Conservation (phyloP, 1,140 invertebrate species). For the Aradophagus sp. region DNA sequence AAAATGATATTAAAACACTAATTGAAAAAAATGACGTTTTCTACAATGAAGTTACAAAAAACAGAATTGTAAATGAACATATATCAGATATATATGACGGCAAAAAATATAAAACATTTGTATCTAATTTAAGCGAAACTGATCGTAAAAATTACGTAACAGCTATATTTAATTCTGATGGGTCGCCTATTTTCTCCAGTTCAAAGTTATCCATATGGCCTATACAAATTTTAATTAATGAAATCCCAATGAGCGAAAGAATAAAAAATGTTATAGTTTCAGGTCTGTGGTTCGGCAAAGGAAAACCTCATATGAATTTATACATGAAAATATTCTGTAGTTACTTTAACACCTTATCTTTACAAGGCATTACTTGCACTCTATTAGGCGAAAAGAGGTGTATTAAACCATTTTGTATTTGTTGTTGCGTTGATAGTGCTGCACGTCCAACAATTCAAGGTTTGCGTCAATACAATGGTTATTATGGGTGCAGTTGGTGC, state of each 20-base stretch:
- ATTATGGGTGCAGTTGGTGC: conserved; percentile 34
- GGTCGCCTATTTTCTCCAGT: conserved; percentile 27
- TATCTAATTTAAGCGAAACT: conserved; percentile 9
- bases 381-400: conserved; percentile 1
- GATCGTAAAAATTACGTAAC: conserved; percentile 32
- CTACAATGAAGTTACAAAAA: conserved; percentile 19
- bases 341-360: conserved; percentile 18
- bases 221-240: conserved; percentile 38
- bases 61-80: neutral
- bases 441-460: conserved; percentile 26
- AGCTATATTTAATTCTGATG: conserved; percentile 32
- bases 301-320: conserved; percentile 29
- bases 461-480: conserved; percentile 21
- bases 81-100: conserved; percentile 34
- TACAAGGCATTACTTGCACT: conserved; percentile 18
- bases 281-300: conserved; percentile 34
- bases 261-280: conserved; percentile 16
- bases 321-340: conserved; percentile 21
- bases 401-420: conserved; percentile 23
- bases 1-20: conserved; percentile 15
- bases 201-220: conserved; percentile 36
- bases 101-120: conserved; percentile 16
- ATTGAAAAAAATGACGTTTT: conserved; percentile 20
- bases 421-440: conserved; percentile 33
- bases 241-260: conserved; percentile 28